Evolutionary conservation across 1,140 invertebrate genomes (phyloP).

Genomic region (Drosophila carrolli): DNA sequence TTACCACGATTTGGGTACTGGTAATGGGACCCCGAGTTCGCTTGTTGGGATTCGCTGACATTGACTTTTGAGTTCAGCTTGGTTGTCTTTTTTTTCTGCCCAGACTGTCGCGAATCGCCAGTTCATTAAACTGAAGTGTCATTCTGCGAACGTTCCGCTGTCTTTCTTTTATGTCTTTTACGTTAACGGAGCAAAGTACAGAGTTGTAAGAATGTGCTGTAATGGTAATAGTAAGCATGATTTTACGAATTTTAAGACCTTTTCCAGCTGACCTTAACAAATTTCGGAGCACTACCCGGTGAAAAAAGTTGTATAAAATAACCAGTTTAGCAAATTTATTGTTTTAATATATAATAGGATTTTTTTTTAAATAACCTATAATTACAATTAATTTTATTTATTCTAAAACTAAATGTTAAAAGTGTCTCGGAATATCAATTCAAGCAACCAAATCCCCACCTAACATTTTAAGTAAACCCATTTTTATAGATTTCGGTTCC

Average conservation of each 20-base stretch:
- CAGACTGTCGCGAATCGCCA: constrained; percentile 55
- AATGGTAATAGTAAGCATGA: constrained; percentile 60
- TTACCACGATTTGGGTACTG: constrained; percentile 28
- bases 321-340: too few species aligned
- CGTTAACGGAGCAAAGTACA: constrained; percentile 59
- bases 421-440: neutral
- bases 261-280: constrained; percentile 16
- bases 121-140: constrained; percentile 80
- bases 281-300: constrained; percentile 11
- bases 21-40: constrained; percentile 4
- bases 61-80: constrained; percentile 41
- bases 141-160: constrained; percentile 61
- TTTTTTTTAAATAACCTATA: too few species aligned
- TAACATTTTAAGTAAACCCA: neutral
- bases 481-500: neutral
- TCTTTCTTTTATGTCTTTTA: constrained; percentile 43
- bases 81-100: constrained; percentile 14
- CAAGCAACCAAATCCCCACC: neutral
- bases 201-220: constrained; percentile 56
- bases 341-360: too few species aligned
- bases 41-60: constrained; percentile 43
- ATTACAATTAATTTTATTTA: too few species aligned
- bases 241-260: constrained; percentile 39
- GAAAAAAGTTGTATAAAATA: neutral
- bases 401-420: neutral